Evolutionary conservation across 2,888 invertebrate species (phyloP), one percentile per base, ranked within the genome.

Genomic region (Pristionchus mayeri): DNA sequence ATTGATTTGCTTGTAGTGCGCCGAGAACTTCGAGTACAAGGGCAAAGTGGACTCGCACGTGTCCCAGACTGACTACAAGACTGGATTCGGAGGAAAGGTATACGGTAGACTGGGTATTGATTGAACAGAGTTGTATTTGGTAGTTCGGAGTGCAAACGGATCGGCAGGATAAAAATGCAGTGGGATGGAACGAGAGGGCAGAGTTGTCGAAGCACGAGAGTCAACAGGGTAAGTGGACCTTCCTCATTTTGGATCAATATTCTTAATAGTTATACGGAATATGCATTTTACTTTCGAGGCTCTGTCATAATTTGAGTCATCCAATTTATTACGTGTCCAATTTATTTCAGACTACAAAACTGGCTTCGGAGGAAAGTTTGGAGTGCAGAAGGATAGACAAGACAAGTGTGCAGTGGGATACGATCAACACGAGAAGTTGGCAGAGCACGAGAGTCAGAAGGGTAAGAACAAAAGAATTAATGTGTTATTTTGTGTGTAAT

Each of bases 11-110:
- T 44, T 83, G 7, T 50, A 86, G 85, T 60, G 81, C 24, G 86
- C 86, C 7, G 86, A 86, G 83, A 78, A 34, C 40, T 86, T 84
- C 48, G 86, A 84, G 40, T 86, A 90, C 86, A 94, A 96, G 44
- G 96, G 95, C 0, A 96, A 96, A 92, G 95, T 96, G 3, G 96
- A 96, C 90, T 96, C 96, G 91, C 96, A 97, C 91, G 95, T 95
- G 4, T 96, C 96, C 0, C 96, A 96, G 91, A 84, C 50, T 93
- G 95, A 88, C 40, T 87, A 88, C 81, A 85, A 78, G 27, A 34
- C 78, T 63, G 91, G 91, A 24, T 91, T 90, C 83, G 91, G 91
- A 13, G 90, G 90, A 21, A 87, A 89, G 85, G 90, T 87, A 78
- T 91, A 57, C 54, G 57, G 50, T 78, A 50, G 30, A 76, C 48